Evolutionary conservation across 2,797 vertebrate species (phyloP), one percentile per base, ranked within the genome.

Genomic region (Syndactyla subalaris): DNA sequence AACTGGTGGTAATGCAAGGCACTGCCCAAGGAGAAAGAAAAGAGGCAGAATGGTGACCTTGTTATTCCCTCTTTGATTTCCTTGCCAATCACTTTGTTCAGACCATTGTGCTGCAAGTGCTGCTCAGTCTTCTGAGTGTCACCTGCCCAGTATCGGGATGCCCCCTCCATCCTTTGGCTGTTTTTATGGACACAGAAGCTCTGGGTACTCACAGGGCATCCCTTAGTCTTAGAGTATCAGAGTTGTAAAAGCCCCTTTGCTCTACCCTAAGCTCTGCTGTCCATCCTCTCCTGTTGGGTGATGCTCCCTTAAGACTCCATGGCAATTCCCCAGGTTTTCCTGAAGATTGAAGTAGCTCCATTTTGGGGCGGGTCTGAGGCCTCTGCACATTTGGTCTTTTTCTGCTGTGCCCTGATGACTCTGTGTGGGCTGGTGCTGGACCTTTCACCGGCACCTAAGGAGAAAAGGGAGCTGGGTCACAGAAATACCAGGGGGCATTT

Each of bases 81-180:
- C 24, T 66, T 49, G 51, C 51, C 34, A 43, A 14, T 45, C 22
- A 3, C 24, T 76, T 78, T 54, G 32, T 72, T 76, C 43, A 52
- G 71, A 54, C 20, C 24, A 39, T 38, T 2, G 1, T 26, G 27
- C 73, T 66, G 34, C 39, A 36, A 43, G 15, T 2, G 10, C 61
- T 74, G 29, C 34, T 73, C 15, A 29, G 2, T n/a, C 39, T 81
- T 30, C 27, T n/a, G 52, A 46, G 12, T 29, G 17, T 30, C n/a
- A 20, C 45, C 41, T 51, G 16, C n/a, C 12, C 39, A 39, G 27
- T 1, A 2, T 3, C 1, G 3, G 26, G 34, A 26, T 41, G 14
- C 51, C 27, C 21, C 21, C 30, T 82, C 36, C 48, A 36, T 15
- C 26, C 34, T 67, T 30, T 59, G 79, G 14, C 36, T 48, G 38